These are phyloP conservation scores for western clawed frog (Xenopus tropicalis) DNA, from an alignment of 2,113 vertebrate genomes.

Conservation along the genomic window UCB_Xtro_10.0 CM004448.2:38562501-38563000, in stretches of 20 bases:
- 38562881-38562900: neutral
- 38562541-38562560: neutral
- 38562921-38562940: neutral
- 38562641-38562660: neutral
- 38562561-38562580: neutral
- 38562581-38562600: neutral
- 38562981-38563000: too few relatives aligned
- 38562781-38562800: neutral
- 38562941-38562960: neutral
- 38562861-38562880: neutral
- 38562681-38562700: neutral
- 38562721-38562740: neutral
- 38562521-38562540: neutral
- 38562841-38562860: neutral
- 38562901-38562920: neutral
- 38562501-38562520: neutral
- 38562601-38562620: neutral
- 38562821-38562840: neutral
- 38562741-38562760: neutral
- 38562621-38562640: neutral
- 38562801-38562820: neutral
- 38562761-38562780: neutral
- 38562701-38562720: neutral
- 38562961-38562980: neutral
- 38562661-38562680: neutral